Conservation (phyloP, 1,140 invertebrate genomes). For the Ylistrum balloti region DNA sequence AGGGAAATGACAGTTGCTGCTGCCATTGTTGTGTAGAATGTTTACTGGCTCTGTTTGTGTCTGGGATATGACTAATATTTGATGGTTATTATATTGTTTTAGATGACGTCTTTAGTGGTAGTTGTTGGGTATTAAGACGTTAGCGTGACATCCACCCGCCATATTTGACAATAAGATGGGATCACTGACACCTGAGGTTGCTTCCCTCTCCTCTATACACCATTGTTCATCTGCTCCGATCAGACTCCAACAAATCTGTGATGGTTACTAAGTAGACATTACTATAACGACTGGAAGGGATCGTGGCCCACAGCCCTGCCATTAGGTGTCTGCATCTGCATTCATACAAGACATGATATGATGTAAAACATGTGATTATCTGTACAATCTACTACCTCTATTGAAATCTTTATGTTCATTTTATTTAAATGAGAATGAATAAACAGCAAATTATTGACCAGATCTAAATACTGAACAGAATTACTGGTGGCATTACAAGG, state of each 20-base stretch:
- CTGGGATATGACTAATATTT: constrained; percentile 34
- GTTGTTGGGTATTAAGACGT: constrained; percentile 32
- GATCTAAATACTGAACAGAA: not conserved
- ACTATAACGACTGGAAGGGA: not conserved
- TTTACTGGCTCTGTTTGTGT: not conserved
- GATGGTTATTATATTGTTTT: constrained; percentile 28
- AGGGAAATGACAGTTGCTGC: constrained; percentile 13
- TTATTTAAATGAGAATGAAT: constrained; percentile 36
- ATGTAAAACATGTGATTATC: constrained; percentile 35
- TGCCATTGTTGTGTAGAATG: not conserved
- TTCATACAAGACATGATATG: constrained; percentile 24
- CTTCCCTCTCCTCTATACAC: not conserved
- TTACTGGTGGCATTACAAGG: not conserved
- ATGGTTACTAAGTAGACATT: not conserved
- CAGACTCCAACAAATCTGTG: not conserved
- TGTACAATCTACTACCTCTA: constrained; percentile 28
- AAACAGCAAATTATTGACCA: constrained; percentile 39
- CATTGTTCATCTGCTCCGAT: not conserved
- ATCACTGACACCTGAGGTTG: not conserved
- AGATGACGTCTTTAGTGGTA: constrained; percentile 23
- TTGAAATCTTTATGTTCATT: constrained; percentile 30
- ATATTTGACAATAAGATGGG: not conserved
- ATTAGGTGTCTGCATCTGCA: not conserved
- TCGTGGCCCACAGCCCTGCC: not conserved
- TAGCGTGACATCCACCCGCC: not conserved